These are phyloP conservation scores for Heliocidaris erythrogramma DNA, from an alignment of 35 echinoderm and acorn worm species.

Conservation along the genomic window DNA sequence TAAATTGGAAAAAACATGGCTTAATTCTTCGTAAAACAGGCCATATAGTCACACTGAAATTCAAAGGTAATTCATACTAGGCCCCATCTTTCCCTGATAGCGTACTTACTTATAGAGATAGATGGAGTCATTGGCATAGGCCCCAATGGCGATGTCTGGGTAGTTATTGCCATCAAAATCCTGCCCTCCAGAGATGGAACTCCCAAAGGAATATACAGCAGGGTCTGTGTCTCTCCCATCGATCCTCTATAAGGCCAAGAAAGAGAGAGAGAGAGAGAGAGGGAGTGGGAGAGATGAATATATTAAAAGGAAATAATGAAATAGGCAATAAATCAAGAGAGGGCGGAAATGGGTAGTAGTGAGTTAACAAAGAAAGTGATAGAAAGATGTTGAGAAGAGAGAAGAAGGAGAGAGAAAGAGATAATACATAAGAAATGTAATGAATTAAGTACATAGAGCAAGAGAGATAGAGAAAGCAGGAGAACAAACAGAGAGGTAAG, in stretches of 20 bases:
- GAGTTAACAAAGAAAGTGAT: no score
- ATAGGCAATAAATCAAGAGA: not conserved
- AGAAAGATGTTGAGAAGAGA: no score
- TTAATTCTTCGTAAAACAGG: no score
- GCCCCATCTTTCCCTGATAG: no score
- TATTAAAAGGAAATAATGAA: not conserved
- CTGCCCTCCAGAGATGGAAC: slow-evolving; percentile 66
- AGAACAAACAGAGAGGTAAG: no score
- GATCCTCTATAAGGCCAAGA: slow-evolving; percentile 53
- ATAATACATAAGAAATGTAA: no score
- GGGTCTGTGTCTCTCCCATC: slow-evolving; percentile 59
- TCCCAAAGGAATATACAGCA: slow-evolving; percentile 68
- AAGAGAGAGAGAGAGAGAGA: not conserved
- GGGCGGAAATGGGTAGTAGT: not conserved
- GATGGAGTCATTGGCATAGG: slow-evolving; percentile 71
- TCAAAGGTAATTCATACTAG: no score
- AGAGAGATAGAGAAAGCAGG: no score
- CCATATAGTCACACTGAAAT: no score
- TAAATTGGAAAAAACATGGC: no score
- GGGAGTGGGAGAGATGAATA: not conserved
- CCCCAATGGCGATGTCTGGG: slow-evolving; percentile 74
- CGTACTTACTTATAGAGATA: slow-evolving; percentile 63
- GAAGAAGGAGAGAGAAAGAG: no score
- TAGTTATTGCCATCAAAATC: slow-evolving; percentile 75
- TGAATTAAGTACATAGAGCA: no score